These are phyloP conservation scores for Cheiracanthium punctorium DNA, from an alignment of 2,888 invertebrate species.

Conservation along the genomic window DNA sequence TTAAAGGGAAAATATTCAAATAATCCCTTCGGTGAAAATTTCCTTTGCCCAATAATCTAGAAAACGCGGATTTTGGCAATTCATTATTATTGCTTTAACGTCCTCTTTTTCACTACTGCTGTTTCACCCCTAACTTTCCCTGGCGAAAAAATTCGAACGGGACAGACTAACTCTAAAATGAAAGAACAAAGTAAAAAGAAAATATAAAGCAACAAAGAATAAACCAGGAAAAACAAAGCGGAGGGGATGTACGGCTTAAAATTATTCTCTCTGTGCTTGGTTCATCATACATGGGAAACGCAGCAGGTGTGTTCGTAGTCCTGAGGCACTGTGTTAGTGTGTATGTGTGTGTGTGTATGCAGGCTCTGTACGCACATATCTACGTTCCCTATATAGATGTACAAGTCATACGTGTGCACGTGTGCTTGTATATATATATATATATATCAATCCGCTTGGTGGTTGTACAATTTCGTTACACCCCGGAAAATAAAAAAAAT, in stretches of 20 bases:
- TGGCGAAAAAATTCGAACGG: slow-evolving; percentile 34
- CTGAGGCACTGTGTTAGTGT: background rate
- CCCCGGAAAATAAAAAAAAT: background rate
- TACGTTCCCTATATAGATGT: slow-evolving; percentile 24
- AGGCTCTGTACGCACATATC: slow-evolving; percentile 5
- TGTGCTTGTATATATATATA: slow-evolving; percentile 39
- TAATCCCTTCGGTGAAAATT: background rate
- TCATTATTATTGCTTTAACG: slow-evolving; percentile 15
- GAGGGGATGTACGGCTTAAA: slow-evolving; percentile 26
- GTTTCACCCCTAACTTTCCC: slow-evolving; percentile 33
- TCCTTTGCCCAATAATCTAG: background rate
- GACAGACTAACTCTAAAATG: slow-evolving; percentile 47
- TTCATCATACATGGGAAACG: slow-evolving; percentile 57
- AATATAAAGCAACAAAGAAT: slow-evolving; percentile 29
- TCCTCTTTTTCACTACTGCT: background rate
- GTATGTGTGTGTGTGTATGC: slow-evolving; percentile 30
- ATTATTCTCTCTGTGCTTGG: slow-evolving; percentile 56
- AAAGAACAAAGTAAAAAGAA: background rate
- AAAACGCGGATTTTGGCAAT: background rate
- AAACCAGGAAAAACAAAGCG: slow-evolving; percentile 46
- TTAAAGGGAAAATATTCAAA: background rate
- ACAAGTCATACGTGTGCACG: too few relatives aligned
- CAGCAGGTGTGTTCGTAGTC: slow-evolving; percentile 33
- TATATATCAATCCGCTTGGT: slow-evolving; percentile 32
- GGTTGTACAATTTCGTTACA: slow-evolving; percentile 35